Evolutionary conservation across 2,113 vertebrate species (phyloP).

Genomic region (Paramormyrops kingsleyae): DNA sequence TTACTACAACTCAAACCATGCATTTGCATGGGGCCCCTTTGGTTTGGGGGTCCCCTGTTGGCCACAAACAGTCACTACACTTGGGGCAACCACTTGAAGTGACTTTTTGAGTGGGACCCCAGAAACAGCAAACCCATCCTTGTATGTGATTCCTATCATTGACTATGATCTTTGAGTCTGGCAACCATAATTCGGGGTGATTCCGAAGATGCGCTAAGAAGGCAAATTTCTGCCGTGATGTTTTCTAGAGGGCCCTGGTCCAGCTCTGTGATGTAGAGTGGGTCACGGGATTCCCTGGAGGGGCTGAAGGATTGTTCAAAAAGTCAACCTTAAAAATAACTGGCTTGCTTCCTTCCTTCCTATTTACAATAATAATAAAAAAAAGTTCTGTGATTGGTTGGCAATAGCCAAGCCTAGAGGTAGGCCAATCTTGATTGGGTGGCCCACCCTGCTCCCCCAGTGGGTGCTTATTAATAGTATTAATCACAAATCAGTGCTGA

Average conservation of each 20-base stretch:
- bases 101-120: background rate
- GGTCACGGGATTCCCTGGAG: background rate
- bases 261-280: background rate
- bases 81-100: background rate
- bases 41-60: background rate
- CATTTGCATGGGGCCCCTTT: background rate
- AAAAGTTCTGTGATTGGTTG: background rate
- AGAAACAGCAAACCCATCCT: background rate
- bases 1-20: background rate
- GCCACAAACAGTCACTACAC: background rate
- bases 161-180: background rate
- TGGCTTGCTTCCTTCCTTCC: background rate
- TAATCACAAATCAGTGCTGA: background rate
- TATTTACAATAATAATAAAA: background rate
- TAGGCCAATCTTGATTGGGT: background rate
- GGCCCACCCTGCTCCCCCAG: background rate
- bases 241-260: background rate
- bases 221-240: background rate
- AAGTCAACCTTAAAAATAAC: background rate
- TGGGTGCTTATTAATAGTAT: background rate
- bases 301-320: background rate
- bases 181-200: background rate
- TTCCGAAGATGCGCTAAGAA: background rate
- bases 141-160: background rate
- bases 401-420: background rate